Evolutionary conservation across 2,113 vertebrate species (phyloP).

Genomic region (Colaptes auratus): DNA sequence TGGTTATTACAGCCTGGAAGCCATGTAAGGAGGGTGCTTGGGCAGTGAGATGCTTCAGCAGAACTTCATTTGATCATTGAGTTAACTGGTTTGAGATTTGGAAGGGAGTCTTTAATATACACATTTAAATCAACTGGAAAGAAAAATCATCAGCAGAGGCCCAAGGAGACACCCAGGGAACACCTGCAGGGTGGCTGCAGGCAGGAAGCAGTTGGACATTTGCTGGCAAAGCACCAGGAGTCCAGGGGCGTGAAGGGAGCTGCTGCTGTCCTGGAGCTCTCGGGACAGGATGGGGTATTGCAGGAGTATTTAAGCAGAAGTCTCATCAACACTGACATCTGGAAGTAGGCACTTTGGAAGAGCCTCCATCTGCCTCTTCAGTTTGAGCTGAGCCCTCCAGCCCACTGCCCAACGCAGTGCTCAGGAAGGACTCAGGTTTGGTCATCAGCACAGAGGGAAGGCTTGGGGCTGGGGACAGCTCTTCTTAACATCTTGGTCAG

Average conservation of each 20-base stretch:
- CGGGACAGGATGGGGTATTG: background rate
- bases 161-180: background rate
- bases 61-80: background rate
- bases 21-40: background rate
- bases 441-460: background rate
- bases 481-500: too few relatives aligned
- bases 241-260: too few relatives aligned
- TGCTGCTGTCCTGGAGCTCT: background rate
- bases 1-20: background rate
- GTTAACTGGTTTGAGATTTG: background rate
- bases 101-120: background rate
- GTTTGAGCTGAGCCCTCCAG: fast-evolving
- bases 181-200: background rate
- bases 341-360: background rate
- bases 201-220: background rate
- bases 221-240: fast-evolving
- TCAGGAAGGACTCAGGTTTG: background rate
- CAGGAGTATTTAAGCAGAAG: background rate
- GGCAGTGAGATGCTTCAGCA: background rate
- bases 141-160: background rate
- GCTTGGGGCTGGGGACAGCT: too few relatives aligned
- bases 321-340: background rate
- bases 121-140: background rate
- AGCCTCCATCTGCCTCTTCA: background rate
- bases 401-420: background rate